Evolutionary conservation across 2,797 vertebrate genomes (phyloP).

Genomic region (Gymnodraco acuticeps): DNA sequence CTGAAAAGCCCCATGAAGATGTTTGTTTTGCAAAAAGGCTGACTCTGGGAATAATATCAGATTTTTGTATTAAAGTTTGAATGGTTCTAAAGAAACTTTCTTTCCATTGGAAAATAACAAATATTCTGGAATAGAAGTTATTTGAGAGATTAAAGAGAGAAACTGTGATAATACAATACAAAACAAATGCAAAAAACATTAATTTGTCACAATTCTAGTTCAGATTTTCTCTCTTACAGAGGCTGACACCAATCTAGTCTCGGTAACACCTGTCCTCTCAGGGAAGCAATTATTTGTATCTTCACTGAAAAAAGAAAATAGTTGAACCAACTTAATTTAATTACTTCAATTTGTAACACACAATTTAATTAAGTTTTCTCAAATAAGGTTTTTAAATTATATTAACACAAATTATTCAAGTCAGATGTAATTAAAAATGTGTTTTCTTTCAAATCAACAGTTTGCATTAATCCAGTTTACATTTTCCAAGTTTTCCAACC

Average conservation of each 20-base stretch:
- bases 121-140: too few species aligned
- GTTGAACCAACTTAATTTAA: too few species aligned
- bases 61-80: constrained; percentile 2
- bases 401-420: too few species aligned
- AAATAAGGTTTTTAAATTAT: too few species aligned
- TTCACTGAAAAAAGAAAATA: too few species aligned
- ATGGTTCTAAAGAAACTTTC: not conserved
- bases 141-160: not conserved
- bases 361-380: too few species aligned
- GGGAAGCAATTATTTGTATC: not conserved
- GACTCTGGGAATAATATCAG: not conserved
- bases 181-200: not conserved
- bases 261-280: not conserved
- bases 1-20: not conserved
- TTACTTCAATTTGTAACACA: too few species aligned
- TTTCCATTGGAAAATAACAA: too few species aligned
- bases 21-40: not conserved
- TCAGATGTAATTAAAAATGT: too few species aligned
- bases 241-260: not conserved
- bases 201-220: not conserved
- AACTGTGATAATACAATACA: not conserved
- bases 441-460: too few species aligned
- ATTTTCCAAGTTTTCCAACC: too few species aligned
- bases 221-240: not conserved
- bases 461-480: too few species aligned